phyloP scores from a whole-genome alignment of 1,140 invertebrate species.

The Scaptomyza graminum region DNA sequence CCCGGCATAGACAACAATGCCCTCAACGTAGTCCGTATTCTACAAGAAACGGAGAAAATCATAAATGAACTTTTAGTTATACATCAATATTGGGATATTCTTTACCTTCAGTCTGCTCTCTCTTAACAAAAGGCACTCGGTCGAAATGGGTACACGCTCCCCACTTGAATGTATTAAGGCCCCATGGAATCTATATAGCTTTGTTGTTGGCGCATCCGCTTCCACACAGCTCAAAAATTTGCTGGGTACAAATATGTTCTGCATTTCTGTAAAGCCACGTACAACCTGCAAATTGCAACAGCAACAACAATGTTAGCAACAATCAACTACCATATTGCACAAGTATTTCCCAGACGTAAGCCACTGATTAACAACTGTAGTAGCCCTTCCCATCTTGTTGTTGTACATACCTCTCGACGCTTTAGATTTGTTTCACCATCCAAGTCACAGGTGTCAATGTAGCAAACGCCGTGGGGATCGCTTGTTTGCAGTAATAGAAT shows the following conservation, averaged over 20 bases:
- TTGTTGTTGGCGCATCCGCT: constrained; percentile 96
- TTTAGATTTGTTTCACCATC: constrained; percentile 99
- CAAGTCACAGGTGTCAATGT: constrained; percentile 98
- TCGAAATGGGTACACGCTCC: constrained; percentile 92
- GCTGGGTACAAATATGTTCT: constrained; percentile 90
- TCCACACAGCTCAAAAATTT: constrained; percentile 94
- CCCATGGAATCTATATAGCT: constrained; percentile 97
- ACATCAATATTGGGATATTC: constrained; percentile 60
- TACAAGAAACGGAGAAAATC: constrained; percentile 26
- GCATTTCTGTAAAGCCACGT: constrained; percentile 86
- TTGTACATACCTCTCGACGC: constrained; percentile 90
- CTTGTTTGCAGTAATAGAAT: constrained; percentile 95
- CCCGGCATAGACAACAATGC: constrained; percentile 98
- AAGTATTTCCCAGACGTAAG: constrained; percentile 19
- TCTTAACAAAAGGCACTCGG: constrained; percentile 96
- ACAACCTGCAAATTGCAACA: constrained; percentile 79
- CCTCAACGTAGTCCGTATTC: constrained; percentile 92
- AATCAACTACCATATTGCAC: constrained; percentile 37
- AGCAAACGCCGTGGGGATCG: constrained; percentile 97
- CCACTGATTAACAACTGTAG: background rate
- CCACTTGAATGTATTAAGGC: constrained; percentile 93
- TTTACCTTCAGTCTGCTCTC: constrained; percentile 97
- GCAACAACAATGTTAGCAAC: constrained; percentile 18
- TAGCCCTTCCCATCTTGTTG: background rate
- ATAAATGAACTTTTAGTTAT: background rate